Percentiles rank a stretch among this genome's conserved stretches.
These are phyloP conservation scores for Plemyria rubiginata DNA, from an alignment of 2,888 invertebrate genomes.

Conservation along the genomic window DNA sequence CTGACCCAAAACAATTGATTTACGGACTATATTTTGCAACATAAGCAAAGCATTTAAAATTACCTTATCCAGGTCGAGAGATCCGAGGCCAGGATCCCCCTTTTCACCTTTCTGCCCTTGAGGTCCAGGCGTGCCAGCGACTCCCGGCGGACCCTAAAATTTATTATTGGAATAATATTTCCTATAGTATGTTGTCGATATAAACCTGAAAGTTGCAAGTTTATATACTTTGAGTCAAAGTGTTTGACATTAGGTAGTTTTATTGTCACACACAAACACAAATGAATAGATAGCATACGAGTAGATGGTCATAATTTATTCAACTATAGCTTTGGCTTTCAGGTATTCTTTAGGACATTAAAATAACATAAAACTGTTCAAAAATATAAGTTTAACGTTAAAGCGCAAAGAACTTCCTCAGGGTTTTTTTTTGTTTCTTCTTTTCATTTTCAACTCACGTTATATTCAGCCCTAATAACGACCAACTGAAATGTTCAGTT, in stretches of 20 bases:
- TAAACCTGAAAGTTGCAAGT: slow-evolving; percentile 19
- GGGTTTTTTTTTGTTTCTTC: too few relatives aligned
- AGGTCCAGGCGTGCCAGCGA: slow-evolving; percentile 86
- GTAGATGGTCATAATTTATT: too few relatives aligned
- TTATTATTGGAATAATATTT: slow-evolving; percentile 41
- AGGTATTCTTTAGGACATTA: too few relatives aligned
- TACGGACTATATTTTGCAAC: slow-evolving; percentile 12
- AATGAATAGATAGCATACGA: too few relatives aligned
- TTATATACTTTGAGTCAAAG: too few relatives aligned
- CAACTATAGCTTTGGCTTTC: too few relatives aligned
- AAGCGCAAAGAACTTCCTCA: not conserved
- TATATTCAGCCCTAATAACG: not conserved
- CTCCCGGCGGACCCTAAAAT: slow-evolving; percentile 88
- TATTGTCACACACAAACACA: too few relatives aligned
- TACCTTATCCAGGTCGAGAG: slow-evolving; percentile 75
- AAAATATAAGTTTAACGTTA: too few relatives aligned
- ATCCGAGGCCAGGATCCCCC: slow-evolving; percentile 85
- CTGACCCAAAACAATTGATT: slow-evolving; percentile 5
- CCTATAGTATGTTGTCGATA: slow-evolving; percentile 11
- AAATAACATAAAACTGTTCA: too few relatives aligned
- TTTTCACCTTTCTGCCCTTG: slow-evolving; percentile 88
- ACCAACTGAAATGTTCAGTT: not conserved
- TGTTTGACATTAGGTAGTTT: too few relatives aligned
- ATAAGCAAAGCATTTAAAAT: slow-evolving; percentile 33
- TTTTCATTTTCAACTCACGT: not conserved